These are phyloP conservation scores for Anthonomus grandis DNA, from an alignment of 1,140 invertebrate genomes.

Conservation along the genomic window DNA sequence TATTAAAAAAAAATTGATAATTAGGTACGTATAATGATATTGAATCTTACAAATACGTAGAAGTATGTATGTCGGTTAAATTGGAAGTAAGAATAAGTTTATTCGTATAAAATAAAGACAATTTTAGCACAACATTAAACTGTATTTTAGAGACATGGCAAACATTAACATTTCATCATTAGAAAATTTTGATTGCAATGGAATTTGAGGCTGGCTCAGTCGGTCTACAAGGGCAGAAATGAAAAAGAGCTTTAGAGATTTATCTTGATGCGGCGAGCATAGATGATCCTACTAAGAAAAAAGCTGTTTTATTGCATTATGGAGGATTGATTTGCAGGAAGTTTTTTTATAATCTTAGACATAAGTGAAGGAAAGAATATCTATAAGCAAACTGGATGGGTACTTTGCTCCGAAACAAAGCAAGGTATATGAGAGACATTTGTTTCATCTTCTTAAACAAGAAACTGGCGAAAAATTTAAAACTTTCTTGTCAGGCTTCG, in stretches of 20 bases:
- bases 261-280: constrained; percentile 37
- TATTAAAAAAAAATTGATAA: too few species aligned
- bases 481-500: constrained; percentile 33
- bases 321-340: constrained; percentile 38
- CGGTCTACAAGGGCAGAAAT: constrained; percentile 38
- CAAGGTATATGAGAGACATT: constrained; percentile 35
- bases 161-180: constrained; percentile 18
- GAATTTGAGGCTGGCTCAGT: constrained; percentile 35
- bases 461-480: constrained; percentile 33
- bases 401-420: constrained; percentile 39
- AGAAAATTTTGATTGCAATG: constrained; percentile 38
- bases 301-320: constrained; percentile 34
- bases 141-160: too few species aligned
- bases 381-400: constrained; percentile 32
- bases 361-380: constrained; percentile 18
- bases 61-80: too few species aligned
- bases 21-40: too few species aligned
- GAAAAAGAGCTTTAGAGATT: constrained; percentile 38
- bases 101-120: too few species aligned
- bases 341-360: constrained; percentile 40
- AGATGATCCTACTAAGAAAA: constrained; percentile 29
- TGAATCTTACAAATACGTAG: too few species aligned
- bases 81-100: too few species aligned
- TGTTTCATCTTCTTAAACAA: constrained; percentile 35
- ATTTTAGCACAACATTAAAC: too few species aligned